These are phyloP conservation scores for Fukomys damarensis DNA, from an alignment of 2,113 vertebrate genomes.

Conservation along the genomic window DNA sequence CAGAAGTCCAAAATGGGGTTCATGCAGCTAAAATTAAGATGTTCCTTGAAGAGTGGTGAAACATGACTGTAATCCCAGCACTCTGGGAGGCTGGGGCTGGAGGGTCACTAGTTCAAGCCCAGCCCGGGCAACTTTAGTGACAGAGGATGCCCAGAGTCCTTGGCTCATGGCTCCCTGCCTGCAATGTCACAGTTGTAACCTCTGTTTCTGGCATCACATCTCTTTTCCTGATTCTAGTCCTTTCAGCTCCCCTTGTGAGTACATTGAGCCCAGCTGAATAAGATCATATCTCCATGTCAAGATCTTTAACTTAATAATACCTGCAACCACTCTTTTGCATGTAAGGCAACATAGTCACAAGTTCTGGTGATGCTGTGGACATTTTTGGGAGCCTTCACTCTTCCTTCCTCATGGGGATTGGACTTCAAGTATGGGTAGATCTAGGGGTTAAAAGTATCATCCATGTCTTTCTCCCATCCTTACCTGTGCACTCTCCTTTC, in stretches of 20 bases:
- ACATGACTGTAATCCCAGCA: background rate
- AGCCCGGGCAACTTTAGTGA: background rate
- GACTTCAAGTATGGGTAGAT: background rate
- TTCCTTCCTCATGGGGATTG: background rate
- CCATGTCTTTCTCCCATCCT: background rate
- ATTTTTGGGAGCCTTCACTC: background rate
- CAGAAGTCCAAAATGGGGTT: background rate
- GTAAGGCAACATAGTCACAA: background rate
- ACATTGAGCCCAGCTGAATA: accelerated
- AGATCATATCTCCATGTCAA: background rate
- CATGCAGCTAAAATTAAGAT: background rate
- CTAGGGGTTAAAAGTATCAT: background rate
- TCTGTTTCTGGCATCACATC: background rate
- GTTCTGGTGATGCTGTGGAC: accelerated
- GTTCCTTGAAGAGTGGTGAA: background rate
- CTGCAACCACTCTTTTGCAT: background rate
- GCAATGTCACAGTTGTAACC: accelerated
- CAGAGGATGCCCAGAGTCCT: background rate
- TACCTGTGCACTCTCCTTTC: background rate
- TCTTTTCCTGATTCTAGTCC: background rate
- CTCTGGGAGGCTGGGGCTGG: background rate
- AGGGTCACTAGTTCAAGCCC: background rate
- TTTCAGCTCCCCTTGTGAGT: background rate
- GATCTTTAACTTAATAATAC: background rate
- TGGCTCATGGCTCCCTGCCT: accelerated